A percentile compares a stretch with the other conserved stretches of the same genome.
phyloP scores from a whole-genome alignment of 2,113 vertebrate genomes.

The Thinocorus orbignyianus region DNA sequence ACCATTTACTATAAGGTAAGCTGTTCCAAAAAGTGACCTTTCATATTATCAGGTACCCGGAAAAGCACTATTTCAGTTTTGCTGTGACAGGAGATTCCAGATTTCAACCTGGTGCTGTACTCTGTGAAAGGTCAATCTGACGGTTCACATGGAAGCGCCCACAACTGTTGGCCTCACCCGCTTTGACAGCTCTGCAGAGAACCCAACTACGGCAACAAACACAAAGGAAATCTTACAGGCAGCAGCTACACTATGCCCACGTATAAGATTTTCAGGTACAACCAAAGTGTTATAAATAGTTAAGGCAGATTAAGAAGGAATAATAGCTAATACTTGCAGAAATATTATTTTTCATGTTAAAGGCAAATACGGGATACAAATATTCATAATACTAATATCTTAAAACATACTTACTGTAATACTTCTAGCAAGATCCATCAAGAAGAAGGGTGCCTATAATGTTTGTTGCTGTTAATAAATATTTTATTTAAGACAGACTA shows the following conservation, averaged over 20 bases:
- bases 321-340: neutral
- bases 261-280: neutral
- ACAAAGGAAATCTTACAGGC: neutral
- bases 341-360: neutral
- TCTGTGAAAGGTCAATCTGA: neutral
- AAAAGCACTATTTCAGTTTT: constrained; percentile 18
- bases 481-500: neutral
- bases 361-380: neutral
- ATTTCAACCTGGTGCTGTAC: neutral
- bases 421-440: neutral
- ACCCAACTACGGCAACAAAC: neutral
- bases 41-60: constrained; percentile 7
- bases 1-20: neutral
- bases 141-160: neutral
- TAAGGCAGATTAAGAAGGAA: neutral
- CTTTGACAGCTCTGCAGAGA: neutral
- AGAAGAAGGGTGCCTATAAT: neutral
- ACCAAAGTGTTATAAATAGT: neutral
- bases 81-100: constrained; percentile 15
- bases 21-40: constrained; percentile 43
- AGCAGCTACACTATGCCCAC: neutral
- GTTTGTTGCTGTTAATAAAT: neutral
- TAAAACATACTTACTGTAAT: neutral
- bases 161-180: neutral
- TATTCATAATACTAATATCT: neutral